Evolutionary conservation across 1,140 invertebrate species (phyloP).

Genomic region (Rhynchophorus ferrugineus): DNA sequence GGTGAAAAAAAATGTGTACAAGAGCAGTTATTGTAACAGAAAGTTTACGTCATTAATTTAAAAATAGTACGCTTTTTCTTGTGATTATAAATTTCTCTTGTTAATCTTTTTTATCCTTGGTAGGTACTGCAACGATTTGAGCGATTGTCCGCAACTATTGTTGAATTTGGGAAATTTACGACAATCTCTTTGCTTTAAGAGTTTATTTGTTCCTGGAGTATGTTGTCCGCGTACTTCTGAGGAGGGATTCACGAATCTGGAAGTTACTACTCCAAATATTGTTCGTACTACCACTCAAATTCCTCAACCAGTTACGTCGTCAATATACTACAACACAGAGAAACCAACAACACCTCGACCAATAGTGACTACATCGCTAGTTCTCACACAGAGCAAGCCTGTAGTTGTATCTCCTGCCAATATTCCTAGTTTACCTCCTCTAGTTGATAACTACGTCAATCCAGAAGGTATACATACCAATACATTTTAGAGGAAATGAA

Average conservation of each 20-base stretch:
- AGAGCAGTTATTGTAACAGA: not conserved
- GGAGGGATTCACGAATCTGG: slow-evolving; percentile 19
- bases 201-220: slow-evolving; percentile 82
- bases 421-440: slow-evolving; percentile 23
- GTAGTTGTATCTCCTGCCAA: slow-evolving; percentile 5
- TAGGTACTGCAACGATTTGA: slow-evolving; percentile 70
- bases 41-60: not conserved
- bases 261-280: slow-evolving; percentile 8
- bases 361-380: slow-evolving; percentile 32
- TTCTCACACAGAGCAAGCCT: slow-evolving; percentile 13
- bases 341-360: slow-evolving; percentile 16
- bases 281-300: slow-evolving; percentile 12
- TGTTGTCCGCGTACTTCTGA: slow-evolving; percentile 62
- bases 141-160: slow-evolving; percentile 79
- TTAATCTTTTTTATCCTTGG: slow-evolving; percentile 8
- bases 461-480: slow-evolving; percentile 36
- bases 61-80: too few relatives aligned
- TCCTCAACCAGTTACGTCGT: slow-evolving; percentile 17
- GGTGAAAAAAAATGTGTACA: not conserved
- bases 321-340: slow-evolving; percentile 30
- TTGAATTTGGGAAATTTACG: slow-evolving; percentile 73
- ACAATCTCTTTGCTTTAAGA: slow-evolving; percentile 86
- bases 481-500: not conserved
- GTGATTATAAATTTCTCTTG: not conserved
- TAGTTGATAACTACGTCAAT: slow-evolving; percentile 43